Base-by-base conservation (phyloP, 2,113 vertebrate genomes). In the Silurus asotus region DNA sequence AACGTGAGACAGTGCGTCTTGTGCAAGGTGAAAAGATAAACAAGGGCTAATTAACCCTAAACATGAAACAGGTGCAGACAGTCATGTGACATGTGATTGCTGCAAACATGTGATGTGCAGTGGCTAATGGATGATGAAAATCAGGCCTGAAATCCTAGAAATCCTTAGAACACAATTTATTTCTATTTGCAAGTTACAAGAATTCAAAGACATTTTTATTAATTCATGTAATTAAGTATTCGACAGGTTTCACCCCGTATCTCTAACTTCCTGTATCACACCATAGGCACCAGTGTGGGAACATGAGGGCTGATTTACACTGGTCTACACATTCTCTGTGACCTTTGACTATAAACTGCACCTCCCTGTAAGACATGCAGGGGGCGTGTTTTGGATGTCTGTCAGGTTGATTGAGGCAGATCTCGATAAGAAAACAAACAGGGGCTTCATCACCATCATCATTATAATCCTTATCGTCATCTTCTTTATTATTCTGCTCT, bases 401-500 rank as follows among this genome's bases (percentile, higher is more conserved):
- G 15, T 45, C 55, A 25, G 53, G 19, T 7, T 48, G 28, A 72
- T 67, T 83, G 82, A 72, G 55, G 58, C 58, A 56, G 45, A n/a
- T 62, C 7, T 51, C 64, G 56, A 75, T 84, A 77, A 77, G 6
- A 25, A 59, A 48, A 84, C 23, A 25, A 85, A 78, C 8, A 10
- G 28, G n/a, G 3, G 49, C 23, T 55, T 69, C 13, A 8, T 59
- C 56, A 49, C 64, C n/a, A 62, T 62, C 70, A 75, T 72, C 49
- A 9, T 37, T 56, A 25, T 75, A 23, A 11, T 48, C 17, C 19
- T 80, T 13, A 45, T 61, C 28, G 10, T 79, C 28, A 20, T 61
- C 82, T 61, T 75, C 53, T 75, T 70, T 53, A 72, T 85, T 64
- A 85, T 85, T 85, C 83, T 45, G 61, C 48, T 65, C 25, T 61